These are phyloP conservation scores for Ridgeia piscesae DNA, from an alignment of 1,140 invertebrate genomes.

Conservation along the genomic window DNA sequence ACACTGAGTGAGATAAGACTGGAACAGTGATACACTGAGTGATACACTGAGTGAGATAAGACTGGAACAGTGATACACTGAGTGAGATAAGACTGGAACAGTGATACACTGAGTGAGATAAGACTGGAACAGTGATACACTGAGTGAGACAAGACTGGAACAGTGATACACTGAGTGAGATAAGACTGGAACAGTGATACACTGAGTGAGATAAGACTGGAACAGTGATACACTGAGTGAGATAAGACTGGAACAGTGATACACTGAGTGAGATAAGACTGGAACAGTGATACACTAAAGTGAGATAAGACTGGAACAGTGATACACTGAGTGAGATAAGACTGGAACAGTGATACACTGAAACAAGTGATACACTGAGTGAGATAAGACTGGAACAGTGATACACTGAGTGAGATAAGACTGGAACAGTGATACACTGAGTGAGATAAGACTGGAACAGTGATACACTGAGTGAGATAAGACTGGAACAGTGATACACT, in stretches of 20 bases:
- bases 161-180: constrained; percentile 7
- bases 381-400: neutral
- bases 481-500: neutral
- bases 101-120: neutral
- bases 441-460: neutral
- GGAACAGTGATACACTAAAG: neutral
- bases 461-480: neutral
- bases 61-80: neutral
- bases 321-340: neutral
- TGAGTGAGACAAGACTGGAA: neutral
- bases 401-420: neutral
- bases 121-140: neutral
- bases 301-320: neutral
- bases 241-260: neutral
- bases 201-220: neutral
- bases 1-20: neutral
- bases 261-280: neutral
- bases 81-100: neutral
- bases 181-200: neutral
- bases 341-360: too few relatives aligned
- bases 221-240: constrained; percentile 7
- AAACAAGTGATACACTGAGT: neutral
- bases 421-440: neutral
- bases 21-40: neutral
- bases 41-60: too few relatives aligned